Conservation (phyloP, 2,797 vertebrate genomes). For the Cossypha niveicapilla region DNA sequence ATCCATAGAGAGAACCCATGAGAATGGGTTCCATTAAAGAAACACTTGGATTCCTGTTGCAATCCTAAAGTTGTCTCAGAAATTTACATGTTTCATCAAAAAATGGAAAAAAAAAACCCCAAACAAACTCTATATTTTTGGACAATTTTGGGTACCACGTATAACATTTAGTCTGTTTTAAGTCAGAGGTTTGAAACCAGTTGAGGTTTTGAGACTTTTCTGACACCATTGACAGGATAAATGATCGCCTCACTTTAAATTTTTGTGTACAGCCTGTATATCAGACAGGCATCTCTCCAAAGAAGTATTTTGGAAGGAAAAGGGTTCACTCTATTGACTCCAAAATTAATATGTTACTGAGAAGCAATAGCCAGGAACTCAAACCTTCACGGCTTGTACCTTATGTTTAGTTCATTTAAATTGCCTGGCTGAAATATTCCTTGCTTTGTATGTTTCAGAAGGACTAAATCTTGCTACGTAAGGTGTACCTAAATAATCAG, state of each 20-base stretch:
- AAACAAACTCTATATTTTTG: not conserved
- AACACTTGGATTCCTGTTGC: not conserved
- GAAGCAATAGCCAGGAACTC: not conserved
- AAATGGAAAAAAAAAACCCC: accelerated
- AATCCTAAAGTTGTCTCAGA: not conserved
- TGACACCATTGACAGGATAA: not conserved
- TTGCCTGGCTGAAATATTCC: not conserved
- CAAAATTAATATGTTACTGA: not conserved
- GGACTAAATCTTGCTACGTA: not conserved
- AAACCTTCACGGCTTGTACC: not conserved
- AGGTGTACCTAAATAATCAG: conserved; percentile 16
- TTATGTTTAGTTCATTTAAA: not conserved
- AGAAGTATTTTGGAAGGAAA: not conserved
- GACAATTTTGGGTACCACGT: not conserved
- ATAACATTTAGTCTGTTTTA: not conserved
- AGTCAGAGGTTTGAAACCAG: not conserved
- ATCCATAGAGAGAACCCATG: not conserved
- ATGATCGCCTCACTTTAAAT: not conserved
- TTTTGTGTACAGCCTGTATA: not conserved
- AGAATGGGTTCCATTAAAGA: not conserved
- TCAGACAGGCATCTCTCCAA: not conserved
- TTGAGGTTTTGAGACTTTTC: not conserved
- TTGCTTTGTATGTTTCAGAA: not conserved
- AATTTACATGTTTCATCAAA: not conserved
- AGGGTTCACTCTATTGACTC: not conserved